Evolutionary conservation across 2,888 invertebrate species (phyloP).

Genomic region (Aleiodes alternator): DNA sequence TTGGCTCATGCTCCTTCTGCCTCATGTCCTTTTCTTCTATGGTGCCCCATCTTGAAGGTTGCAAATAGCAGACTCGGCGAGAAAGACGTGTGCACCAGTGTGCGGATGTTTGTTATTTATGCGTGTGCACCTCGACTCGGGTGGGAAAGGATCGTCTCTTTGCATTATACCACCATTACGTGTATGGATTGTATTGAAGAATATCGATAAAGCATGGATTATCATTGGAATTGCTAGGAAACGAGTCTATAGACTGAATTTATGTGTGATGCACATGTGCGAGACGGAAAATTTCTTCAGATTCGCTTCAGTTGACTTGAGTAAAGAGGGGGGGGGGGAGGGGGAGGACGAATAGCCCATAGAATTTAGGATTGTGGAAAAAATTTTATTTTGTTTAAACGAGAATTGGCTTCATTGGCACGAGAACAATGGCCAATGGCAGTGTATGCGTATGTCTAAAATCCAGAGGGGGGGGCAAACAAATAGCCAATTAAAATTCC

Average conservation of each 20-base stretch:
- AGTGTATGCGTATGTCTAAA: constrained; percentile 16
- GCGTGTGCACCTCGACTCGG: constrained; percentile 32
- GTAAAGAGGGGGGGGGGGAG: not conserved
- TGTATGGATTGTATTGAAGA: constrained; percentile 14
- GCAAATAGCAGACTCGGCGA: constrained; percentile 28
- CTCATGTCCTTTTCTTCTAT: not conserved
- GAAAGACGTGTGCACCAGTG: constrained; percentile 34
- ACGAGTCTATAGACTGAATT: not conserved
- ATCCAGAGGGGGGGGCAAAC: constrained; percentile 45
- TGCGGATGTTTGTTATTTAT: constrained; percentile 40
- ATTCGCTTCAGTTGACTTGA: not conserved
- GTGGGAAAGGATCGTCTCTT: constrained; percentile 33
- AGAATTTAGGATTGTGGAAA: not conserved
- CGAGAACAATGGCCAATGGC: constrained; percentile 33
- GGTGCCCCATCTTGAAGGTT: constrained; percentile 31
- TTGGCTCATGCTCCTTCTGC: not conserved
- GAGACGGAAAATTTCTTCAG: not conserved
- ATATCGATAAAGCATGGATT: constrained; percentile 35
- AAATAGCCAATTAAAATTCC: constrained; percentile 62
- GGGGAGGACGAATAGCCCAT: not conserved
- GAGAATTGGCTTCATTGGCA: constrained; percentile 37
- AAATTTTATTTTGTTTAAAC: not conserved
- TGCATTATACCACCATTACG: constrained; percentile 27
- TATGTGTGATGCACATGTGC: not conserved
- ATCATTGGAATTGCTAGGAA: constrained; percentile 27